Evolutionary conservation across 2,888 invertebrate species (phyloP).

Genomic region (Meteorus cinctellus): DNA sequence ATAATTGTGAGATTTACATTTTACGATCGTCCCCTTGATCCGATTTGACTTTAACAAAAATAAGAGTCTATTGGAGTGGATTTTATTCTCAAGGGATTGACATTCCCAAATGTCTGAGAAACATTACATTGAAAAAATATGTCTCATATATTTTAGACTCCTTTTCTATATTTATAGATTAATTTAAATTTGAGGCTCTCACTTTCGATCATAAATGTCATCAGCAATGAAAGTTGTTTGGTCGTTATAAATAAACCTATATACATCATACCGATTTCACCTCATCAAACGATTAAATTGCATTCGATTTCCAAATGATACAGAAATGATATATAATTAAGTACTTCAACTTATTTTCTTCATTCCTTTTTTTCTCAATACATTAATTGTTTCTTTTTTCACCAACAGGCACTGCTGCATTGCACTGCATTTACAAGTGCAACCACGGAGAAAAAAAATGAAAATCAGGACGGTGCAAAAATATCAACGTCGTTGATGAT

Average conservation of each 20-base stretch:
- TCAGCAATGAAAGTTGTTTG: slow-evolving; percentile 42
- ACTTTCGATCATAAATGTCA: slow-evolving; percentile 49
- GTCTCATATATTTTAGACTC: slow-evolving; percentile 6
- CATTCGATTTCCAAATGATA: slow-evolving; percentile 2
- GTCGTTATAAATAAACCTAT: slow-evolving; percentile 14
- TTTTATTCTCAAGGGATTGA: background rate
- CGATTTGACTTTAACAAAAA: background rate
- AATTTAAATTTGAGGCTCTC: slow-evolving; percentile 23
- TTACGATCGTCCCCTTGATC: slow-evolving; percentile 10
- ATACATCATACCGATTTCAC: slow-evolving; percentile 48
- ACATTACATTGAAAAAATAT: background rate
- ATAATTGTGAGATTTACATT: slow-evolving; percentile 1
- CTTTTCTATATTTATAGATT: background rate
- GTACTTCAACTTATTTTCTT: background rate
- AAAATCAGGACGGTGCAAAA: slow-evolving; percentile 54
- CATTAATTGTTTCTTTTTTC: too few species aligned
- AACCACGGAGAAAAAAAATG: slow-evolving; percentile 50
- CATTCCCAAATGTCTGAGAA: background rate
- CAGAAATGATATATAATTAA: background rate
- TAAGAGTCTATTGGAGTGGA: background rate
- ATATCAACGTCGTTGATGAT: slow-evolving; percentile 62
- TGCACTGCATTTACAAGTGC: slow-evolving; percentile 47
- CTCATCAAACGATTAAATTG: slow-evolving; percentile 44
- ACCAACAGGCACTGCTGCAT: slow-evolving; percentile 55
- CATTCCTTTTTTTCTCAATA: too few species aligned